phyloP scores from a whole-genome alignment of 2,113 vertebrate species.

The Triplophysa siluroides region DNA sequence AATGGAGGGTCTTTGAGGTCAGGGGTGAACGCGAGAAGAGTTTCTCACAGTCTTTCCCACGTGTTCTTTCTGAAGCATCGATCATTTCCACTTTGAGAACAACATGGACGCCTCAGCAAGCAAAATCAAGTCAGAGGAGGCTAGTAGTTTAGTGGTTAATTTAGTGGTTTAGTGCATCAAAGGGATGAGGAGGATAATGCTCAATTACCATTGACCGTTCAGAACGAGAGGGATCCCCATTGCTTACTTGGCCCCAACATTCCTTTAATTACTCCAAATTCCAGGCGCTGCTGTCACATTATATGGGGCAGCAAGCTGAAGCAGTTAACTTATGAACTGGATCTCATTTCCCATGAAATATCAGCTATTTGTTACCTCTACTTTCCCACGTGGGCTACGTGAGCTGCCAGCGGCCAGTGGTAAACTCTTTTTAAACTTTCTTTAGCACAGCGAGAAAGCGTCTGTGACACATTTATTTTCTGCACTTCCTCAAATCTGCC shows the following conservation, averaged over 20 bases:
- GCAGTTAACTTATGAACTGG: not conserved
- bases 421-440: slow-evolving; percentile 49
- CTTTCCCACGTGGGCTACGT: not conserved
- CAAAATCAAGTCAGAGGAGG: slow-evolving; percentile 53
- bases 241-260: slow-evolving; percentile 6
- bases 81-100: slow-evolving; percentile 47
- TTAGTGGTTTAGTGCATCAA: no score
- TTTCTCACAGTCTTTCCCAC: slow-evolving; percentile 41
- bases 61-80: slow-evolving; percentile 42
- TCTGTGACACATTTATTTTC: slow-evolving; percentile 53
- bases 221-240: slow-evolving; percentile 40
- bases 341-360: slow-evolving; percentile 10
- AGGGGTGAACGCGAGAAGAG: slow-evolving; percentile 27
- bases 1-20: slow-evolving; percentile 42
- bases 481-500: slow-evolving; percentile 52
- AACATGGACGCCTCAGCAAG: slow-evolving; percentile 53
- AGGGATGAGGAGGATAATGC: slow-evolving; percentile 17
- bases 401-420: slow-evolving; percentile 5
- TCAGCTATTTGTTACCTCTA: slow-evolving; percentile 9
- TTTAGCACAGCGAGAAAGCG: slow-evolving; percentile 48
- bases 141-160: no score
- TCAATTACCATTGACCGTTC: slow-evolving; percentile 45
- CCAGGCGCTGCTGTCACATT: slow-evolving; percentile 22
- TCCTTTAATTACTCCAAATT: slow-evolving; percentile 35
- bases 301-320: slow-evolving; percentile 13